Conservation (phyloP, 2,113 vertebrate genomes). For the Dunckerocampus dactyliophorus region DNA sequence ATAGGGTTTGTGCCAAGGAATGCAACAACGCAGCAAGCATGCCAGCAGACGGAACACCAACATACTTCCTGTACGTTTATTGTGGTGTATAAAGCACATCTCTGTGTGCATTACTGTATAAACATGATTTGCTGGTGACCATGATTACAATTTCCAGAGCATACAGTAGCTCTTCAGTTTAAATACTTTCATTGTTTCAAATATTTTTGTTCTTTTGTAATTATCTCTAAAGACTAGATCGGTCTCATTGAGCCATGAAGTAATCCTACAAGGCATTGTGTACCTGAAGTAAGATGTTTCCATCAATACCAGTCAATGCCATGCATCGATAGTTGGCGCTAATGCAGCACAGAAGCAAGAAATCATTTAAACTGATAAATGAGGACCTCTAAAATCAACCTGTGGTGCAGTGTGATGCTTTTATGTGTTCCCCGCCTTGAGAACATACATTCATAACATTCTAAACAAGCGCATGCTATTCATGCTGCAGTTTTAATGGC, state of each 20-base stretch:
- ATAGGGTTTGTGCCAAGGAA: background rate
- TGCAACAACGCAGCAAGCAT: too few species aligned
- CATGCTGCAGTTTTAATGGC: background rate
- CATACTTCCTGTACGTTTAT: too few species aligned
- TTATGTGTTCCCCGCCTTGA: slow-evolving; percentile 8
- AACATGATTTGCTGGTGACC: too few species aligned
- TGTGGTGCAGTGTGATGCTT: background rate
- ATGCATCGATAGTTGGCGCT: slow-evolving; percentile 37
- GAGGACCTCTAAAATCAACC: slow-evolving; percentile 34
- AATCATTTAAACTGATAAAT: slow-evolving; percentile 45
- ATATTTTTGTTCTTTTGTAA: background rate
- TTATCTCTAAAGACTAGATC: background rate
- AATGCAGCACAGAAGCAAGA: slow-evolving; percentile 35
- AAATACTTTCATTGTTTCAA: background rate
- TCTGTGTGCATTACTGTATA: too few species aligned
- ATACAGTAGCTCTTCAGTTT: background rate
- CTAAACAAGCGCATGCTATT: slow-evolving; percentile 1
- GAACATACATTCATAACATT: slow-evolving; percentile 5
- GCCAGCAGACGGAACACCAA: too few species aligned
- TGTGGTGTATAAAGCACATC: too few species aligned
- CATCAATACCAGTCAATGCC: slow-evolving; percentile 43
- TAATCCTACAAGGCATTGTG: slow-evolving; percentile 5
- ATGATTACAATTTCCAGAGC: too few species aligned
- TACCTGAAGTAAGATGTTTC: background rate
- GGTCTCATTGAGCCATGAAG: background rate